A percentile compares a stretch with the other conserved stretches of the same genome.
phyloP scores from a whole-genome alignment of 2,797 vertebrate species.

The Eulemur rubriventer region DNA sequence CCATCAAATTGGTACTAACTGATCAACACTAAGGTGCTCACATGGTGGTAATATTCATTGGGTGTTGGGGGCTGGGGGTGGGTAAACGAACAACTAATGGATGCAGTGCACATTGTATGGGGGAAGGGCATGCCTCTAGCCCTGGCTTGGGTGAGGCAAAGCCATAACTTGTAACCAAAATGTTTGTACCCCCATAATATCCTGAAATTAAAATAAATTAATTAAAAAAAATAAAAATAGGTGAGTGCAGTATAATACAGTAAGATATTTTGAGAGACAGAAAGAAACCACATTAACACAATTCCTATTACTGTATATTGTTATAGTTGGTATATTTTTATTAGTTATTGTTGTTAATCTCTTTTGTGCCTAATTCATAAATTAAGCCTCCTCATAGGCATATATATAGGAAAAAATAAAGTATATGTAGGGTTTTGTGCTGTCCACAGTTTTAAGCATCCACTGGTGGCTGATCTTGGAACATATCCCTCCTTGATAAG shows the following conservation, averaged over 20 bases:
- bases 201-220: no score
- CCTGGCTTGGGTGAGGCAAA: no score
- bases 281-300: background rate
- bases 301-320: background rate
- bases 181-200: no score
- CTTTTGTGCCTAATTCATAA: background rate
- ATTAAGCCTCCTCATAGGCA: background rate
- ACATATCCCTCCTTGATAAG: background rate
- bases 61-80: no score
- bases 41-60: no score
- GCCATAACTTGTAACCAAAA: no score
- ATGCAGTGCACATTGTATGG: no score
- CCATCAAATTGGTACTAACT: no score
- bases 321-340: background rate
- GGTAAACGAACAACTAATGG: no score
- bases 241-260: background rate
- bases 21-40: no score
- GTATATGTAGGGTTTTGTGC: background rate
- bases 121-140: no score
- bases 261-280: background rate
- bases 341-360: background rate
- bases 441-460: background rate
- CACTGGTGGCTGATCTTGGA: background rate
- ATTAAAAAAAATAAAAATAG: background rate
- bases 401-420: background rate